Evolutionary conservation across 2,113 vertebrate species (phyloP), one percentile per base, ranked within the genome.

Genomic region (Empidonax alnorum): DNA sequence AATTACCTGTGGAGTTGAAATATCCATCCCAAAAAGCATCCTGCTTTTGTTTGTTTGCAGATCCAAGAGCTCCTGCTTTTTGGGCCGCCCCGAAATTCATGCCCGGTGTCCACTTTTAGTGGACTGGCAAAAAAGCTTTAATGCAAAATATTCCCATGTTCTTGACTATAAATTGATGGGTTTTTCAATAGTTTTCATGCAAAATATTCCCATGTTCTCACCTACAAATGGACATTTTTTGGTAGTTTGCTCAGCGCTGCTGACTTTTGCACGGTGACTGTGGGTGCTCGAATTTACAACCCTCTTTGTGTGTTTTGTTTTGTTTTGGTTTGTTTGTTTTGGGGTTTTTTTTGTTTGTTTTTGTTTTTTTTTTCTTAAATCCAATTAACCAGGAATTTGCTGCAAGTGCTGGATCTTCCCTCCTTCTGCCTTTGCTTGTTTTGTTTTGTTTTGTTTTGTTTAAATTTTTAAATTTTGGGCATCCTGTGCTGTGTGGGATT

Each of bases 1-100:
- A 97, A 97, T 96, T 83, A 94, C 89, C 95, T 93, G 85, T 90
- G 85, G 89, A 96, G 82, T 65, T 87, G 56, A 82, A 81, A 93
- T 97, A 97, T 96, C 83, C 90, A 55, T 94, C 91, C 92, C 85
- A 90, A 73, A 95, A 81, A 93, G 37, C 61, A 35, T 89, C 95
- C 39, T 94, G 49, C 95, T 96, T 96, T 91, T 95, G 55, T 7
- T 50, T 74, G 67, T 74, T 69, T 24, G 37, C 73, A 49, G 56
- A 46, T 35, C 69, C 75, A 50, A 19, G 18, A 74, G n/a, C 56
- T 94, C 87, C 94, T 95, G 37, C 87, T 94, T 88, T 94, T 71
- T 69, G 78, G 78, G 49, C 56, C 42, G 58, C 39, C 12, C 0
- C 88, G 83, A 94, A 93, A 92, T 96, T 92, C 95, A 80, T 62